A percentile compares a stretch with the other conserved stretches of the same genome.
These are phyloP conservation scores for Odocoileus hemionus DNA, from an alignment of 2,113 vertebrate genomes.

Conservation along the genomic window DNA sequence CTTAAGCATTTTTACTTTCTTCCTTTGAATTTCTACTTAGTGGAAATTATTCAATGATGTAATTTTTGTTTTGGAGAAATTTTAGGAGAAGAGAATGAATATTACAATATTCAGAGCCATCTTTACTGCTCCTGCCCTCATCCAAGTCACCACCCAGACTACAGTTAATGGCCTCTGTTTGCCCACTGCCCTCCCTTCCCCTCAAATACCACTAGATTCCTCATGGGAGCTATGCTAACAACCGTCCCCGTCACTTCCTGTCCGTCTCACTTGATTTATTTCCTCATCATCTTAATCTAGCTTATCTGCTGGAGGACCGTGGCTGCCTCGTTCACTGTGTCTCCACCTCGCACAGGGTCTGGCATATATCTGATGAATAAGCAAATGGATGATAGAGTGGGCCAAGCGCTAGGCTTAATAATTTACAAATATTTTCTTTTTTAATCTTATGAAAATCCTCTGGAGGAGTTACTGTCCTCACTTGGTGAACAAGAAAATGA, in stretches of 20 bases:
- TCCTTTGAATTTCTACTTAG: neutral
- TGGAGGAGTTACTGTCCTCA: neutral
- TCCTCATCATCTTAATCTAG: neutral
- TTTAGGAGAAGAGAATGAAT: neutral
- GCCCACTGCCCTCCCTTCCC: too few species aligned
- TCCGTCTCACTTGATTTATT: neutral
- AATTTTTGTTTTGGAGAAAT: conserved; percentile 14
- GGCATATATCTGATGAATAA: neutral
- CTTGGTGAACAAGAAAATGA: neutral
- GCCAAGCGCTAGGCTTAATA: neutral
- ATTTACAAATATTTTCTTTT: neutral
- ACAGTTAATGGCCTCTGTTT: neutral
- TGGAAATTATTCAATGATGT: neutral
- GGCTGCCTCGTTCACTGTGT: neutral
- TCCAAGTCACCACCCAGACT: neutral
- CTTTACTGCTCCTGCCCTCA: neutral
- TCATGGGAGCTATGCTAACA: neutral
- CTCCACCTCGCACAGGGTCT: neutral
- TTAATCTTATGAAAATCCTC: conserved; percentile 8
- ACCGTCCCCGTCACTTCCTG: neutral
- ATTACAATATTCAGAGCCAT: neutral
- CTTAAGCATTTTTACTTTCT: neutral
- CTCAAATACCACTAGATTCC: neutral
- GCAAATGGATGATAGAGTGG: neutral
- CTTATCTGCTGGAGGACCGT: neutral